Base-by-base conservation (phyloP, 2,888 invertebrate genomes). In the Erebia epiphron region DNA sequence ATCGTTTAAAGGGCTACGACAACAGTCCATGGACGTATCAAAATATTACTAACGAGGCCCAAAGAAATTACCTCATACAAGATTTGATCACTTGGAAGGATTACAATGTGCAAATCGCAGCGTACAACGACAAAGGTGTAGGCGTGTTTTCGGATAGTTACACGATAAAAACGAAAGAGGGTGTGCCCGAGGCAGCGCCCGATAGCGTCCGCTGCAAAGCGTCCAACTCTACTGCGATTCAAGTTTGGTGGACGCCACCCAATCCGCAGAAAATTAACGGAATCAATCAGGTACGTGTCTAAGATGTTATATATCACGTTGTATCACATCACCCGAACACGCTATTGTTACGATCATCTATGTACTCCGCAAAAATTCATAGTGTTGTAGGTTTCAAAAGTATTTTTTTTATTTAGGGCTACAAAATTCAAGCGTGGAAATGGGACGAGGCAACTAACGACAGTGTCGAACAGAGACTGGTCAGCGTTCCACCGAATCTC, bases 1-100 rank as follows among this genome's bases (percentile, higher is more conserved):
- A 98, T 89, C 95, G 98, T 66, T 94, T 99, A 2, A 97, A 96
- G 76, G 98, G 99, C 0, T 99, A 99, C 89, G 97, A 97, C 77
- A 96, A 97, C 79, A 97, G 97, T 77, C 98, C 98, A 0, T 99
- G 98, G 98, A 98, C 97, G 5, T 94, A 95, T 80, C 96, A 97
- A 82, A 99, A 98, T 86, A 97, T 99, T 18, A 98, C 98, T 0
- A 98, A 98, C 86, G 98, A 98, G 84, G 97, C 97, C 0, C 98
- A 98, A 83, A 95, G 98, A 79, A 98, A 97, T 86, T 98, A 96
- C 83, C 94, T 98, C 1, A 97, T 99, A 68, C 92, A 97, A 79
- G 98, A 98, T 81, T 93, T 99, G 75, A 99, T 99, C 72, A 98
- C 98, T 0, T 99, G 99, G 98, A 98, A 99, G 86, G 98, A 98